Percentiles rank a stretch among this genome's conserved stretches.
Evolutionary conservation across 1,140 invertebrate species (phyloP).

Genomic region (Drosophila kanapiae): DNA sequence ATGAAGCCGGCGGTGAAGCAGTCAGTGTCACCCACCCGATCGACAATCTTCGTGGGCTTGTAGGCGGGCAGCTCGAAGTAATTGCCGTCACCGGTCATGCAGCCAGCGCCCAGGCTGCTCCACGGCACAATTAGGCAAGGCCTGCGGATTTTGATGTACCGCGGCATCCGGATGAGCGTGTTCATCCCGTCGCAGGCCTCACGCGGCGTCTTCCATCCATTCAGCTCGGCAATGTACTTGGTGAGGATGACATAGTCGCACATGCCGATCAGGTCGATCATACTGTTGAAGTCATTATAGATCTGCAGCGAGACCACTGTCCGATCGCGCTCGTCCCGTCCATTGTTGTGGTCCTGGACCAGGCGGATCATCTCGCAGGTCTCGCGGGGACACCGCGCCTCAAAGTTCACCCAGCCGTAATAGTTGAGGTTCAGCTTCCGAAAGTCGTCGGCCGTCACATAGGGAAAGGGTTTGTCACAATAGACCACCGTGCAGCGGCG

Average conservation of each 20-base stretch:
- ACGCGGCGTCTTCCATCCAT: conserved; percentile 25
- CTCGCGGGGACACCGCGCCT: conserved; percentile 86
- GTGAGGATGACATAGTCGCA: conserved; percentile 88
- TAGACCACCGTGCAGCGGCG: conserved; percentile 88
- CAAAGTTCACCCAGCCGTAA: conserved; percentile 91
- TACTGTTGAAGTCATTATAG: conserved; percentile 86
- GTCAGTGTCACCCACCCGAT: conserved; percentile 89
- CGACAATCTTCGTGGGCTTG: conserved; percentile 86
- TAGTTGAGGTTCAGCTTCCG: conserved; percentile 84
- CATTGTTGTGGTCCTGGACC: conserved; percentile 86
- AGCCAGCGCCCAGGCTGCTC: conserved; percentile 88
- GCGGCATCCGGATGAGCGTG: conserved; percentile 19
- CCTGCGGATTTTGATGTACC: conserved; percentile 21
- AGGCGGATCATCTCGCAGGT: conserved; percentile 87
- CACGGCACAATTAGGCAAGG: conserved; percentile 88
- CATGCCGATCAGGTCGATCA: conserved; percentile 60
- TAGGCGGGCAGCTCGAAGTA: conserved; percentile 86
- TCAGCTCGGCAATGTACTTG: conserved; percentile 75
- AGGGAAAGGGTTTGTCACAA: conserved; percentile 87
- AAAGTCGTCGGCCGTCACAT: conserved; percentile 88
- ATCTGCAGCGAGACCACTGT: conserved; percentile 88
- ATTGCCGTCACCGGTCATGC: conserved; percentile 85
- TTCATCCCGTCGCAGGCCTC: conserved; percentile 34
- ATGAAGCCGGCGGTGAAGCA: conserved; percentile 88
- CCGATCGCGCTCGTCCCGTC: conserved; percentile 61